phyloP scores from a whole-genome alignment of 92 coral and sea anemone genomes.

The Zoanthus sociatus region DNA sequence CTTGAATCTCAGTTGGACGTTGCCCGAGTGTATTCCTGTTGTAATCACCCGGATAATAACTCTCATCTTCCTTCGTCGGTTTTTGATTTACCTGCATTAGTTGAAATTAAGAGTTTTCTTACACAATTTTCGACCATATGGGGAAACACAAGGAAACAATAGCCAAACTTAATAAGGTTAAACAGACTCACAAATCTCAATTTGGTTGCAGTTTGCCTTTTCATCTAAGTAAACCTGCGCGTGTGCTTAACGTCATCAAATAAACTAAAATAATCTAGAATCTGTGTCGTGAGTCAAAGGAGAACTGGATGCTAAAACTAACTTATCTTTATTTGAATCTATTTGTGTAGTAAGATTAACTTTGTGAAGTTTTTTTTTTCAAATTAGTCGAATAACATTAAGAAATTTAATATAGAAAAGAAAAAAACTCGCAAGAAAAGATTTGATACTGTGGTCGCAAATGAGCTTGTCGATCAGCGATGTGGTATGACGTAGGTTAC shows the following conservation, averaged over 20 bases:
- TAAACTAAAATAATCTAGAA: not conserved
- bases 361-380: too few species aligned
- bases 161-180: too few species aligned
- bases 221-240: constrained; percentile 2
- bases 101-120: not conserved
- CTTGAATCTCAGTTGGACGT: not conserved
- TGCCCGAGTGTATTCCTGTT: not conserved
- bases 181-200: too few species aligned
- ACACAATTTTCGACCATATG: not conserved
- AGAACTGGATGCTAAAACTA: not conserved
- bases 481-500: too few species aligned
- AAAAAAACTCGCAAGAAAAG: too few species aligned
- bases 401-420: too few species aligned
- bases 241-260: constrained; percentile 15
- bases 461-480: not conserved
- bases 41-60: not conserved
- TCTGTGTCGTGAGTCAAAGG: not conserved
- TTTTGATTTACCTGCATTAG: constrained; percentile 26
- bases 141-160: too few species aligned
- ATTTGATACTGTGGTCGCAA: too few species aligned
- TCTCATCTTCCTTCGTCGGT: not conserved
- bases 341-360: too few species aligned
- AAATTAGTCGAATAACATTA: too few species aligned
- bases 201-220: not conserved
- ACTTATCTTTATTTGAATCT: too few species aligned